Evolutionary conservation across 1,140 invertebrate species (phyloP).

Genomic region (Chrysomallon squamiferum): DNA sequence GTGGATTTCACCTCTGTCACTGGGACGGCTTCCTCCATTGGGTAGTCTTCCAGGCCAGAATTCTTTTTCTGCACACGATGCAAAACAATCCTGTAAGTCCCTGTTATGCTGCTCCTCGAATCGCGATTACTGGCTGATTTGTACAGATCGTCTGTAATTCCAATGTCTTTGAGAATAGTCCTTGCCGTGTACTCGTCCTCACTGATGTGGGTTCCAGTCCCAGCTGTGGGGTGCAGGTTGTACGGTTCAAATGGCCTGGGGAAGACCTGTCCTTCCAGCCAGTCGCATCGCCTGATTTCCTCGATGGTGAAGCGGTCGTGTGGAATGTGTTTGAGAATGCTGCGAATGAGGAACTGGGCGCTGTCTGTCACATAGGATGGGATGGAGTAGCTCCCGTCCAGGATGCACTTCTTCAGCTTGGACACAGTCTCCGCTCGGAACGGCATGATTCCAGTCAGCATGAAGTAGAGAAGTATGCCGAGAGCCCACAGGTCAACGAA

Average conservation of each 20-base stretch:
- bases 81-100: conserved; percentile 70
- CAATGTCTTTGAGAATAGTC: conserved; percentile 64
- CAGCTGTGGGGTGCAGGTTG: conserved; percentile 43
- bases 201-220: conserved; percentile 26
- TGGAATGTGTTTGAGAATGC: conserved; percentile 66
- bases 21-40: too few relatives aligned
- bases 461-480: conserved; percentile 81
- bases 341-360: conserved; percentile 62
- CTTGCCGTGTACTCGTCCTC: conserved; percentile 62
- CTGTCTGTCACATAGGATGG: conserved; percentile 59
- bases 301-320: conserved; percentile 64
- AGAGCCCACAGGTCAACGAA: conserved; percentile 86
- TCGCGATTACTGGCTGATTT: conserved; percentile 63
- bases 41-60: conserved; percentile 35
- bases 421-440: conserved; percentile 71
- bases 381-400: conserved; percentile 70
- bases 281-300: conserved; percentile 66
- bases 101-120: conserved; percentile 67
- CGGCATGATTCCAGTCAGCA: conserved; percentile 80
- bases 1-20: conserved; percentile 4
- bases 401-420: conserved; percentile 73
- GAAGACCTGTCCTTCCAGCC: conserved; percentile 64
- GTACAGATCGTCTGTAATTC: conserved; percentile 67
- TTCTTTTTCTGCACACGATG: conserved; percentile 65
- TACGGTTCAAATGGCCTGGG: conserved; percentile 54